Evolutionary conservation across 1,140 invertebrate species (phyloP).

Genomic region (Lethocerus indicus): DNA sequence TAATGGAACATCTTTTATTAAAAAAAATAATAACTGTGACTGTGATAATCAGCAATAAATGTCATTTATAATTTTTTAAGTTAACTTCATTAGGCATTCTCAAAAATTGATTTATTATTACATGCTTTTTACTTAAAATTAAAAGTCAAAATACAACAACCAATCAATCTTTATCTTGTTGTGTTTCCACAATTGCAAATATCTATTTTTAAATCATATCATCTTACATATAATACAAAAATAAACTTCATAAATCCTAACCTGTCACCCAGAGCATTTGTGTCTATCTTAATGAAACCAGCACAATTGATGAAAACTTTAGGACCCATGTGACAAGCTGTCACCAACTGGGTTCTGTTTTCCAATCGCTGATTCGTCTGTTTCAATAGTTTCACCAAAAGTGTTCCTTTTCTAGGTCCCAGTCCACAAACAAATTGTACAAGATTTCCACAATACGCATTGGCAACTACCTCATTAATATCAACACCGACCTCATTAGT

Average conservation of each 20-base stretch:
- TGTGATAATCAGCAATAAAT: neutral
- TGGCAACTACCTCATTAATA: slow-evolving; percentile 80
- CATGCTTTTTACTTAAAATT: too few relatives aligned
- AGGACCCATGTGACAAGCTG: slow-evolving; percentile 89
- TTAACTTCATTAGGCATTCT: too few relatives aligned
- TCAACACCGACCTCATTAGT: slow-evolving; percentile 99
- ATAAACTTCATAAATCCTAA: neutral
- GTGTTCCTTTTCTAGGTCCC: slow-evolving; percentile 85
- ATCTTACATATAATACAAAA: too few relatives aligned
- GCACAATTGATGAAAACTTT: slow-evolving; percentile 99
- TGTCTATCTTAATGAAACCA: slow-evolving; percentile 98
- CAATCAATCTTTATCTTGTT: too few relatives aligned
- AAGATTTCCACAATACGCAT: slow-evolving; percentile 72
- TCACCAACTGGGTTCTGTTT: slow-evolving; percentile 89
- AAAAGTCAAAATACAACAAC: too few relatives aligned
- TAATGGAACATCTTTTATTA: neutral
- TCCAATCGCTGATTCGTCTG: slow-evolving; percentile 86
- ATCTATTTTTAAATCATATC: too few relatives aligned
- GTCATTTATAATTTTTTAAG: too few relatives aligned
- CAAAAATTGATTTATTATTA: too few relatives aligned
- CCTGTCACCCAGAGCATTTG: slow-evolving; percentile 72
- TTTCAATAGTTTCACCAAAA: slow-evolving; percentile 78
- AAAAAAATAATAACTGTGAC: neutral
- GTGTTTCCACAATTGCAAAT: too few relatives aligned
- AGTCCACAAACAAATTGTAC: slow-evolving; percentile 96